Evolutionary conservation across 30 jellyfish, hydroid and myxozoan species (phyloP).

Genomic region (Morbakka virulenta): DNA sequence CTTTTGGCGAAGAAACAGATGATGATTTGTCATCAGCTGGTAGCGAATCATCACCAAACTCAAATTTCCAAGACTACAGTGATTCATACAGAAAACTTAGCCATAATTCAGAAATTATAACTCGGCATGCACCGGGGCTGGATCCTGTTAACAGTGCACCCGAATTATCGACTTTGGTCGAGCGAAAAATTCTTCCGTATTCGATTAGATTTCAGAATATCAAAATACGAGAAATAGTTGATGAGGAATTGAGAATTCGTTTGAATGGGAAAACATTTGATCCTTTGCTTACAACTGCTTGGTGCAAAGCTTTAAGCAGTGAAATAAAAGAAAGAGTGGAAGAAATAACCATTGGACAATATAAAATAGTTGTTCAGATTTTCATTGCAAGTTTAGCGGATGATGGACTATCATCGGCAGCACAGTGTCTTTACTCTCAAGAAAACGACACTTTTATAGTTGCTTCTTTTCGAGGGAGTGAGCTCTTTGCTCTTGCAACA

Average conservation of each 20-base stretch:
- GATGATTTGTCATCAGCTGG: neutral
- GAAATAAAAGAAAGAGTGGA: slow-evolving; percentile 41
- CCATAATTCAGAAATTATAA: neutral
- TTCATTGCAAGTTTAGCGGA: slow-evolving; percentile 76
- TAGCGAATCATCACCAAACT: neutral
- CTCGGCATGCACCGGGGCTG: neutral
- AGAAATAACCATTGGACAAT: slow-evolving; percentile 41
- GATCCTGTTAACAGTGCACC: neutral
- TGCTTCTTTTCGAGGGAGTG: slow-evolving; percentile 53
- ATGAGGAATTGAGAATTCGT: slow-evolving; percentile 1
- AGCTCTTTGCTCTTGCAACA: slow-evolving; percentile 78
- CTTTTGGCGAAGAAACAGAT: neutral
- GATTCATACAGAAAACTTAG: neutral
- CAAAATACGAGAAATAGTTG: slow-evolving; percentile 5
- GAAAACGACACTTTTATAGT: slow-evolving; percentile 46
- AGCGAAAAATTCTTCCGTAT: neutral
- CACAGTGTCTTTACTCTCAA: slow-evolving; percentile 52
- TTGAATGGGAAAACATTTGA: slow-evolving; percentile 36
- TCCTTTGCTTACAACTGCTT: slow-evolving; percentile 29
- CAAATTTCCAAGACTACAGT: neutral
- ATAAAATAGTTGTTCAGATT: slow-evolving; percentile 71
- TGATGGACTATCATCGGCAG: slow-evolving; percentile 70
- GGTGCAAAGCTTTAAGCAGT: slow-evolving; percentile 60
- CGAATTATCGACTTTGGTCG: neutral
- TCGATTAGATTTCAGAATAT: neutral